These are phyloP conservation scores for Agrotis segetum DNA, from an alignment of 2,888 invertebrate species.

Conservation along the genomic window DNA sequence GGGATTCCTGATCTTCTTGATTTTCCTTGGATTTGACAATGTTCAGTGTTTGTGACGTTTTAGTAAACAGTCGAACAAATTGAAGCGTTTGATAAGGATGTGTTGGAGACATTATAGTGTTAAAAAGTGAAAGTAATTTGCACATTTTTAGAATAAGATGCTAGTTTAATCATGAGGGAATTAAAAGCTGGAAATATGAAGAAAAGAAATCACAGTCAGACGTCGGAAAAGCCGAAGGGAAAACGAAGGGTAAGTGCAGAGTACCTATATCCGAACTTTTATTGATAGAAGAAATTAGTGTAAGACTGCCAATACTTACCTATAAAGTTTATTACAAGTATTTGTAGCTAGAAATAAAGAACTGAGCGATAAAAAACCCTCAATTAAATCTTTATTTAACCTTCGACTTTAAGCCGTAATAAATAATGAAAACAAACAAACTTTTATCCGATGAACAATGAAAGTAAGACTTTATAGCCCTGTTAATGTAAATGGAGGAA, in stretches of 20 bases:
- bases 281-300: neutral
- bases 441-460: conserved; percentile 50
- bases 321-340: neutral
- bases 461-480: conserved; percentile 62
- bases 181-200: conserved; percentile 71
- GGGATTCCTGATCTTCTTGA: conserved; percentile 51
- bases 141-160: conserved; percentile 52
- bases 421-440: conserved; percentile 38
- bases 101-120: conserved; percentile 62
- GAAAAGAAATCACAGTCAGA: conserved; percentile 75
- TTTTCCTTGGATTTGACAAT: conserved; percentile 54
- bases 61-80: conserved; percentile 39
- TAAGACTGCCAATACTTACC: neutral
- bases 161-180: conserved; percentile 59
- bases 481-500: conserved; percentile 47
- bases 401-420: conserved; percentile 38
- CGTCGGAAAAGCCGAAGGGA: conserved; percentile 81
- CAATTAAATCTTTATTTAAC: conserved; percentile 46
- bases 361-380: neutral
- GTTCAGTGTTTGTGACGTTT: conserved; percentile 59
- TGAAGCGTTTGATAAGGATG: conserved; percentile 60
- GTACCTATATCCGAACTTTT: neutral
- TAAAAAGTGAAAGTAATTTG: conserved; percentile 64
- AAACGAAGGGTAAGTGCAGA: conserved; percentile 84
- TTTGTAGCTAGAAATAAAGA: neutral